These are phyloP conservation scores for Suricata suricatta DNA, from an alignment of 2,113 vertebrate species.

Conservation along the genomic window DNA sequence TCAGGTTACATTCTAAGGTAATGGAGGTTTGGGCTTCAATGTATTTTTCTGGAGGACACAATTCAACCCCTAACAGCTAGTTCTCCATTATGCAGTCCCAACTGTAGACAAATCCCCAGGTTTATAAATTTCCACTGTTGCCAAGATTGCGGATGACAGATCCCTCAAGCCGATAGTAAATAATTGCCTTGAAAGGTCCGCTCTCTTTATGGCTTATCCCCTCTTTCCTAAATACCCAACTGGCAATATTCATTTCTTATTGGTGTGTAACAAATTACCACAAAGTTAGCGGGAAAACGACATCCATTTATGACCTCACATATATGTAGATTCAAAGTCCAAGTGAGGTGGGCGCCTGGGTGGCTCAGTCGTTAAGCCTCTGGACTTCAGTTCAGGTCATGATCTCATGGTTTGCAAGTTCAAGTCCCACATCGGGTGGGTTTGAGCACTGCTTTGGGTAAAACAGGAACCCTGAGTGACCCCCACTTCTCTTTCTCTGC, in stretches of 20 bases:
- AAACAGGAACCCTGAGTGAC: too few species aligned
- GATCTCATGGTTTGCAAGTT: too few species aligned
- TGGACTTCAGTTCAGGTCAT: too few species aligned
- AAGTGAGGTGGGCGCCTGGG: not conserved
- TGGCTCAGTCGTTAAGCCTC: too few species aligned
- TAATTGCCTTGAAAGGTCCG: not conserved
- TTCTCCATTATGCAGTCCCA: not conserved
- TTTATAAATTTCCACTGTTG: not conserved
- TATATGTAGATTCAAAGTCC: not conserved
- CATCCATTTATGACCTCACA: not conserved
- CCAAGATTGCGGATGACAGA: not conserved
- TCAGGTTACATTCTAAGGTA: not conserved
- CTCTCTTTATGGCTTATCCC: not conserved
- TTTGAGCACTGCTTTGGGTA: too few species aligned
- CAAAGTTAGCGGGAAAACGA: not conserved
- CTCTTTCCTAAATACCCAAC: not conserved
- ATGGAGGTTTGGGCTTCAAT: not conserved
- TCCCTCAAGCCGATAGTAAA: not conserved
- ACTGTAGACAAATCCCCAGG: not conserved
- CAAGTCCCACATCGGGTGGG: too few species aligned
- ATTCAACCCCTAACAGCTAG: not conserved
- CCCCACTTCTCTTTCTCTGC: too few species aligned
- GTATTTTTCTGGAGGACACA: not conserved
- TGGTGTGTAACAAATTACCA: not conserved
- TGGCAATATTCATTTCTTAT: not conserved